phyloP scores from a whole-genome alignment of 2,888 invertebrate species.

The Pristionchus mayeri region DNA sequence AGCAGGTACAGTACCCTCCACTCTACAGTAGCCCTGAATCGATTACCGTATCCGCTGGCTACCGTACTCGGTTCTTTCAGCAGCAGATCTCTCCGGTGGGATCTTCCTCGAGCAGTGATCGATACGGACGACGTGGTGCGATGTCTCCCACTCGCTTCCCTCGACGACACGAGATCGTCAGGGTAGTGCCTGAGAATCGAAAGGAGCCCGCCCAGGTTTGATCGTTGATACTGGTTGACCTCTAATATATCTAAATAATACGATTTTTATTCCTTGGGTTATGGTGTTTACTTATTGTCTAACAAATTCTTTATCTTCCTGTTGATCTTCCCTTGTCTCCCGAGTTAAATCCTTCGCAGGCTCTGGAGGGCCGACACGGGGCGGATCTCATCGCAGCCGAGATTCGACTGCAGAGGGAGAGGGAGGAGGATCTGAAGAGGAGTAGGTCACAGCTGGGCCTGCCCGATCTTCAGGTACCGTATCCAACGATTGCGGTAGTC shows the following conservation, averaged over 20 bases:
- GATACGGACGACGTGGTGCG: neutral
- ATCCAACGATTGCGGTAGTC: neutral
- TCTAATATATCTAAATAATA: too few relatives aligned
- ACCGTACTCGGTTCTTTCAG: neutral
- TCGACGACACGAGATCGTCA: neutral
- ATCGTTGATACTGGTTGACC: neutral
- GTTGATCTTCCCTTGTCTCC: neutral
- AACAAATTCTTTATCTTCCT: too few relatives aligned
- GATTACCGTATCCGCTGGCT: neutral
- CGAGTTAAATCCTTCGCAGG: neutral
- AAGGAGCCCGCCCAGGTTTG: neutral
- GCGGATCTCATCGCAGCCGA: constrained; percentile 69
- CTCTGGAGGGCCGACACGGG: constrained; percentile 14
- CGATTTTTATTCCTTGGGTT: too few relatives aligned
- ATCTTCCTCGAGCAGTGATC: neutral
- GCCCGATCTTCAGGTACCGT: constrained; percentile 53
- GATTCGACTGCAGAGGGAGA: constrained; percentile 78
- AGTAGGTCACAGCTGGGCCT: constrained; percentile 62
- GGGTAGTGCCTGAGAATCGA: constrained; percentile 43
- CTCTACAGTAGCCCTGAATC: neutral
- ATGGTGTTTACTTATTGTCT: too few relatives aligned
- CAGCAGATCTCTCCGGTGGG: constrained; percentile 17
- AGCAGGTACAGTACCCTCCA: constrained; percentile 9
- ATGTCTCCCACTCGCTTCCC: constrained; percentile 27
- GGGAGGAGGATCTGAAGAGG: constrained; percentile 78